Conservation (phyloP, 2,797 vertebrate genomes). For the Strix occidentalis region DNA sequence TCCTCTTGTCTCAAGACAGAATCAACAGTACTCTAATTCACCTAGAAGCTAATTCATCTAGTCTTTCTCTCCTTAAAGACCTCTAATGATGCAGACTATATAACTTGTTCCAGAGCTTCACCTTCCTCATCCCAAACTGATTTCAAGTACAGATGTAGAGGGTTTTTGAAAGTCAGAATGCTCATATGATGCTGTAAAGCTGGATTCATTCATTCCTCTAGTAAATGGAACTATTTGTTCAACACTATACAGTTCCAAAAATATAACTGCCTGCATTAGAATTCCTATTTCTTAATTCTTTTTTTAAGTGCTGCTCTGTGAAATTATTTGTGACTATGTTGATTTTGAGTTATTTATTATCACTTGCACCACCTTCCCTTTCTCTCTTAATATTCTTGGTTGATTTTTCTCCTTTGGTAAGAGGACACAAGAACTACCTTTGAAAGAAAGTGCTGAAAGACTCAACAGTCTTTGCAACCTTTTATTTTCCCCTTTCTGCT, state of each 20-base stretch:
- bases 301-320: conserved; percentile 7
- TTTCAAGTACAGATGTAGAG: not conserved
- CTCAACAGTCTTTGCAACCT: not conserved
- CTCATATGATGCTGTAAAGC: not conserved
- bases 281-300: not conserved
- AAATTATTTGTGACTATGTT: conserved; percentile 39
- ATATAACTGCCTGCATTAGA: conserved; percentile 7
- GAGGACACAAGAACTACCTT: conserved; percentile 1
- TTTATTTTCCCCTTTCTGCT: not conserved
- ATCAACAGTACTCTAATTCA: not conserved
- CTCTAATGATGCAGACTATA: not conserved
- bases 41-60: not conserved
- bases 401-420: conserved; percentile 5
- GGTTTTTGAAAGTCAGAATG: conserved; percentile 40
- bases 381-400: not conserved
- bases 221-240: not conserved
- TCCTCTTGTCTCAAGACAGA: not conserved
- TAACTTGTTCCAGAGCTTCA: not conserved
- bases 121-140: not conserved
- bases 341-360: conserved; percentile 48
- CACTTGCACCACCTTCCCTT: conserved; percentile 28
- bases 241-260: not conserved
- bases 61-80: not conserved
- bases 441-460: conserved; percentile 17
- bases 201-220: not conserved